Conservation (phyloP, 1,140 invertebrate species). For the Trissolcus basalis region DNA sequence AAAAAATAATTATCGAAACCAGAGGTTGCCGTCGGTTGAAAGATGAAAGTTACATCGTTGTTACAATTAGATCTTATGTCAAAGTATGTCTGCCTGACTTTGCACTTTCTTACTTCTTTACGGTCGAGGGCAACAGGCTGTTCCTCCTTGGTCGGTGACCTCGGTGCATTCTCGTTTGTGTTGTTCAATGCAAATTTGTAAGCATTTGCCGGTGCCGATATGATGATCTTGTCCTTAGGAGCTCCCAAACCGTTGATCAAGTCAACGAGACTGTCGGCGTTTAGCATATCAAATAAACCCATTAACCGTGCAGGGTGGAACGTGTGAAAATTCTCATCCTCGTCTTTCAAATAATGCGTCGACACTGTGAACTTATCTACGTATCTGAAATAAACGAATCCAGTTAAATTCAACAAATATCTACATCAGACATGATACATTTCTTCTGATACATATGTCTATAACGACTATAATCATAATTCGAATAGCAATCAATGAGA, state of each 20-base stretch:
- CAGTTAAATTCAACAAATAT: neutral
- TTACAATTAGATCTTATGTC: constrained; percentile 41
- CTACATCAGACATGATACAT: too few species aligned
- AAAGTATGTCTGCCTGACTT: constrained; percentile 51
- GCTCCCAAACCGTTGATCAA: constrained; percentile 83
- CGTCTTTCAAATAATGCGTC: constrained; percentile 81
- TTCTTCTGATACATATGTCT: too few species aligned
- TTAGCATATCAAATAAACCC: constrained; percentile 86
- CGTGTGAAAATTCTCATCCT: constrained; percentile 78
- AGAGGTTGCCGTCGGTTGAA: too few species aligned
- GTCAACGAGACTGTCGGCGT: constrained; percentile 87
- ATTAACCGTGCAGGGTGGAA: constrained; percentile 86
- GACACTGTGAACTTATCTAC: constrained; percentile 82
- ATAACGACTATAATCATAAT: too few species aligned
- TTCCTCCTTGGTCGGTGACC: constrained; percentile 79
- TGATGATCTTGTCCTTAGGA: constrained; percentile 81
- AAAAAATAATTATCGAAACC: neutral
- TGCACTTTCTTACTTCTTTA: constrained; percentile 74
- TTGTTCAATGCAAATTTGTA: constrained; percentile 82
- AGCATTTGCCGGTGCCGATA: constrained; percentile 82
- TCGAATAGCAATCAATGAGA: too few species aligned
- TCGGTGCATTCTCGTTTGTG: constrained; percentile 81
- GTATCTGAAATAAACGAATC: constrained; percentile 65
- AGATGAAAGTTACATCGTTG: constrained; percentile 27
- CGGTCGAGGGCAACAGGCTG: constrained; percentile 78